phyloP scores from a whole-genome alignment of 92 coral and sea anemone species.

The Paramuricea clavata region DNA sequence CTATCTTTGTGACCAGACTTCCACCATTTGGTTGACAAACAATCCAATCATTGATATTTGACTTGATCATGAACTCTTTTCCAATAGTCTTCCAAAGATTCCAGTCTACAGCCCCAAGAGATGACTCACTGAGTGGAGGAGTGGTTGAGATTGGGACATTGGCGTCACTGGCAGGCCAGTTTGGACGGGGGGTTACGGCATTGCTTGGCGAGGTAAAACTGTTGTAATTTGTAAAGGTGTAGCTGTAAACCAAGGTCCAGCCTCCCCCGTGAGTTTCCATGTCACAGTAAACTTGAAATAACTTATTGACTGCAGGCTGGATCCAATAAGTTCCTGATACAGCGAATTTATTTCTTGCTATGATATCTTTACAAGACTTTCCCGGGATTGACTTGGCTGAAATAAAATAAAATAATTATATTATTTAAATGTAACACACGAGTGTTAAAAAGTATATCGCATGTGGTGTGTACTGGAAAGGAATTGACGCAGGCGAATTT shows the following conservation, averaged over 20 bases:
- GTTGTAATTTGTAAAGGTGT: not conserved
- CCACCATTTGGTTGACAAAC: slow-evolving; percentile 64
- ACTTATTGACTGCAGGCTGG: not conserved
- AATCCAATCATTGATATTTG: slow-evolving; percentile 82
- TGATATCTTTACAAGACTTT: no score
- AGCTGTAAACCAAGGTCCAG: not conserved
- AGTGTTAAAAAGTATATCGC: no score
- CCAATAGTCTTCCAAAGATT: slow-evolving; percentile 67
- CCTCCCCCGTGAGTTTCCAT: not conserved
- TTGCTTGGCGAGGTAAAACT: not conserved
- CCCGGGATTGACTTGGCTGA: no score
- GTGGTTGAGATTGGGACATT: slow-evolving; percentile 4
- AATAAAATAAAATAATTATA: no score
- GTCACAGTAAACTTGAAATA: not conserved
- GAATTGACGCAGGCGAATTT: no score
- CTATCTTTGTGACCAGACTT: slow-evolving; percentile 54
- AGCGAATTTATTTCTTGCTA: not conserved
- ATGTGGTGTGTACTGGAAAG: no score
- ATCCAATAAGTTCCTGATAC: not conserved
- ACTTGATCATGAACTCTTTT: slow-evolving; percentile 68
- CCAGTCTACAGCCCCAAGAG: slow-evolving; percentile 71
- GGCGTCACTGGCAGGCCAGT: not conserved
- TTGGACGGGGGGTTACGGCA: not conserved
- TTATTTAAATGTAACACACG: no score
- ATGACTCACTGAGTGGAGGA: slow-evolving; percentile 64